phyloP scores from a whole-genome alignment of 2,888 invertebrate genomes.

The Drosophila bunnanda region DNA sequence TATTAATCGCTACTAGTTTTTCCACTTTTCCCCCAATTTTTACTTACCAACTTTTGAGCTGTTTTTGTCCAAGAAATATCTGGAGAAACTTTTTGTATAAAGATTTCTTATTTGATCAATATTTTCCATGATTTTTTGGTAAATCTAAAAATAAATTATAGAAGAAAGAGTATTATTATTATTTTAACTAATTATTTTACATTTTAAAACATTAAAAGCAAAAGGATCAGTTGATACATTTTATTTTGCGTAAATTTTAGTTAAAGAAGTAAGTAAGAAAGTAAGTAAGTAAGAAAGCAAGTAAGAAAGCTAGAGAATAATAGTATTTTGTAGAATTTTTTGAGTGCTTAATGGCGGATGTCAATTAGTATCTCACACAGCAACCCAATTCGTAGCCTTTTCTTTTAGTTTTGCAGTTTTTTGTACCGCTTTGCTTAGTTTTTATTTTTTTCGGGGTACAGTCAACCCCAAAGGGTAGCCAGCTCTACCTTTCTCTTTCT shows the following conservation, averaged over 20 bases:
- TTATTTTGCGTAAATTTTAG: not conserved
- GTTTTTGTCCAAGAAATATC: not conserved
- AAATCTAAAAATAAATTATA: no score
- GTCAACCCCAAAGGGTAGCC: conserved; percentile 13
- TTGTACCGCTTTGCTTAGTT: not conserved
- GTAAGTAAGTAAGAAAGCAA: not conserved
- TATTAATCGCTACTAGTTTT: conserved; percentile 32
- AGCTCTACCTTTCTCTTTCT: conserved; percentile 20
- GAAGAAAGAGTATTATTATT: no score
- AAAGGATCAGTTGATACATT: not conserved
- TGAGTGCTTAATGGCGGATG: not conserved
- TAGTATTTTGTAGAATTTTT: not conserved
- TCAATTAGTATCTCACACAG: not conserved
- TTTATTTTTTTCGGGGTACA: conserved; percentile 22
- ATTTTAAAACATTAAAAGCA: no score
- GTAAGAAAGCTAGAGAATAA: not conserved
- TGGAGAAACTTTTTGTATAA: no score
- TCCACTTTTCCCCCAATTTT: not conserved
- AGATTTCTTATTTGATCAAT: no score
- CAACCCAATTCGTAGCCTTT: not conserved
- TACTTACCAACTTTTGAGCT: conserved; percentile 3
- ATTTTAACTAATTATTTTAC: no score
- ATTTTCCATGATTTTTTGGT: no score
- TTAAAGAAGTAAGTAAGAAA: no score
- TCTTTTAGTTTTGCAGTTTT: not conserved